Evolutionary conservation across 2,888 invertebrate species (phyloP), one percentile per base, ranked within the genome.

Genomic region (Mesorhabditis belari): DNA sequence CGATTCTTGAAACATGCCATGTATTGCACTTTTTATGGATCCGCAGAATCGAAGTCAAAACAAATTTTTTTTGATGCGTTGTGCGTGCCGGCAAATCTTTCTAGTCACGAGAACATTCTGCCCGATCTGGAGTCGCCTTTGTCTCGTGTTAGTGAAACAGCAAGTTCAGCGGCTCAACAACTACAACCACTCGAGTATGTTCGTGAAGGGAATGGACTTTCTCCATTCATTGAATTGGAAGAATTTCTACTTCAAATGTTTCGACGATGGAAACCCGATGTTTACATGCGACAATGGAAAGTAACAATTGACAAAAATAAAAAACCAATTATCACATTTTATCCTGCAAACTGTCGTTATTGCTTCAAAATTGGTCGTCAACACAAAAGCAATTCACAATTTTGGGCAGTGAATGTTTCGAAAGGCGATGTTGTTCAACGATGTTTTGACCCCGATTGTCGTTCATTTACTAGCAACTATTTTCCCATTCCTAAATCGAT

Each of bases 21-120:
- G 12, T 64, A 58, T 28, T 75, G 74, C 59, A 51, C 54, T 23
- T 77, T 75, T 62, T 74, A 74, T 51, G 64, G 69, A 57, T 44
- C 19, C 21, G 29, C n/a, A 29, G 24, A n/a, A 12, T 24, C 49
- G 12, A 23, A 19, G 3, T 59, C 60, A 12, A 26, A 53, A 17
- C 29, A 25, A 12, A 55, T 63, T 26, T 60, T 63, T 24, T 35
- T 35, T 19, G 63, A 63, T 60, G 55, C 63, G 3, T 55, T 63
- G 12, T 60, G 60, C 29, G 57, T 63, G 9, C 63, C 63, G 3
- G 51, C 49, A n/a, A 24, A 63, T 9, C 59, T 55, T 28, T 26
- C 49, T 4, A 62, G 49, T 21, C 44, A 25, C n/a, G n/a, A n/a
- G n/a, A n/a, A n/a, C n/a, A n/a, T n/a, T n/a, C n/a, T n/a, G n/a